phyloP scores from a whole-genome alignment of 2,113 vertebrate species.

The Podarcis raffonei region DNA sequence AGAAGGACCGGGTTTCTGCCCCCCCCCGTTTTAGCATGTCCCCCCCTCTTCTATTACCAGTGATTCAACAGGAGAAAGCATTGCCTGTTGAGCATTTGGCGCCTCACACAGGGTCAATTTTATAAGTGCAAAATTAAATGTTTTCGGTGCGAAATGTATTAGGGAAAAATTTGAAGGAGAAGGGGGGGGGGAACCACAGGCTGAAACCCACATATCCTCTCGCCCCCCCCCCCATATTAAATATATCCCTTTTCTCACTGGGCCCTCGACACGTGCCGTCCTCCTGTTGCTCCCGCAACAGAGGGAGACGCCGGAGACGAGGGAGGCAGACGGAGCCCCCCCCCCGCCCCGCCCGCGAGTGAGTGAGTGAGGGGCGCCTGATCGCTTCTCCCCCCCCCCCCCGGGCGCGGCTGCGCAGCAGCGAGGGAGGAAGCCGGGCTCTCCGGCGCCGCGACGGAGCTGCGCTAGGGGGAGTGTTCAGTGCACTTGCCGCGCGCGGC shows the following conservation, averaged over 20 bases:
- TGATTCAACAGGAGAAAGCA: background rate
- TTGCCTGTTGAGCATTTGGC: background rate
- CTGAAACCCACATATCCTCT: too few relatives aligned
- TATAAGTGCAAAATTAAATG: too few relatives aligned
- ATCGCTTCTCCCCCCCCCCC: too few relatives aligned
- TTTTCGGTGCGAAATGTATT: too few relatives aligned
- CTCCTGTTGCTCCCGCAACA: background rate
- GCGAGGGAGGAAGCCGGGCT: background rate
- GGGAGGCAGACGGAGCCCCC: background rate
- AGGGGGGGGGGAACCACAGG: too few relatives aligned
- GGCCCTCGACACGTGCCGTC: background rate
- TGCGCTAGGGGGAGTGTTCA: constrained; percentile 1
- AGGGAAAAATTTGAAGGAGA: too few relatives aligned
- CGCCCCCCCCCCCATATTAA: too few relatives aligned
- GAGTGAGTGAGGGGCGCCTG: background rate
- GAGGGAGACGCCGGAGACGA: background rate
- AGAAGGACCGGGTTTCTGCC: too few relatives aligned
- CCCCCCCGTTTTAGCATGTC: too few relatives aligned
- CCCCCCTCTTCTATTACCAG: background rate
- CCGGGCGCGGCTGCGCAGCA: background rate
- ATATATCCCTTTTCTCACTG: background rate
- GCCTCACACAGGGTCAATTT: too few relatives aligned
- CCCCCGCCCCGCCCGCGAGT: background rate
- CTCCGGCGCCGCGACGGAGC: background rate
- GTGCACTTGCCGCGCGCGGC: background rate